Conservation (phyloP, 2,888 invertebrate species). For the Taenaris catops region DNA sequence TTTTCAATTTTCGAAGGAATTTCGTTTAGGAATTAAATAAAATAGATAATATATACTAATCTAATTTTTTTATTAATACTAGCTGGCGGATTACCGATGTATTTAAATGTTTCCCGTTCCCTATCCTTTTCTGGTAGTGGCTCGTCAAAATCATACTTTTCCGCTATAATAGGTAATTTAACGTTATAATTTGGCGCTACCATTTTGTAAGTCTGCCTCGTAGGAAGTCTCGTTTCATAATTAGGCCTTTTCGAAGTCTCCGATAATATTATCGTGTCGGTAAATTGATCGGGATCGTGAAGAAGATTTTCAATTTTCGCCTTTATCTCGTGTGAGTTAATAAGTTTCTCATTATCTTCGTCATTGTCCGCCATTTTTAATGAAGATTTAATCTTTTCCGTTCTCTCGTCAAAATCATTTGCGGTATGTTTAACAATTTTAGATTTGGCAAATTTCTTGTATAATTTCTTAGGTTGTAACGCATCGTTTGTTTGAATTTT, state of each 20-base stretch:
- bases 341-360: conserved; percentile 10
- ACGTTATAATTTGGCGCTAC: conserved; percentile 45
- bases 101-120: conserved; percentile 35
- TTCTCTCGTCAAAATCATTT: background rate
- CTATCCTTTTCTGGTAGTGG: conserved; percentile 51
- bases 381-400: background rate
- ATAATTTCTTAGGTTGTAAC: background rate
- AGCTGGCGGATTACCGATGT: conserved; percentile 33
- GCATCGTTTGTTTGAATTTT: conserved; percentile 12
- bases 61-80: conserved; percentile 43
- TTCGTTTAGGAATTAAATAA: no score
- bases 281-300: conserved; percentile 26
- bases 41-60: conserved; percentile 7
- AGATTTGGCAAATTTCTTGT: conserved; percentile 4
- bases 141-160: conserved; percentile 54
- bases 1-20: no score
- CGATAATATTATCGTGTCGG: conserved; percentile 7
- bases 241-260: conserved; percentile 12
- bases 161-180: conserved; percentile 39
- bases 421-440: background rate
- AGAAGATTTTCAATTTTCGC: conserved; percentile 35
- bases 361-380: background rate
- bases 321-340: conserved; percentile 28
- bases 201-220: conserved; percentile 35
- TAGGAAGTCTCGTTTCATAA: conserved; percentile 39